These are phyloP conservation scores for Benthosema pterotum DNA, from an alignment of 2,797 vertebrate genomes.

Conservation along the genomic window DNA sequence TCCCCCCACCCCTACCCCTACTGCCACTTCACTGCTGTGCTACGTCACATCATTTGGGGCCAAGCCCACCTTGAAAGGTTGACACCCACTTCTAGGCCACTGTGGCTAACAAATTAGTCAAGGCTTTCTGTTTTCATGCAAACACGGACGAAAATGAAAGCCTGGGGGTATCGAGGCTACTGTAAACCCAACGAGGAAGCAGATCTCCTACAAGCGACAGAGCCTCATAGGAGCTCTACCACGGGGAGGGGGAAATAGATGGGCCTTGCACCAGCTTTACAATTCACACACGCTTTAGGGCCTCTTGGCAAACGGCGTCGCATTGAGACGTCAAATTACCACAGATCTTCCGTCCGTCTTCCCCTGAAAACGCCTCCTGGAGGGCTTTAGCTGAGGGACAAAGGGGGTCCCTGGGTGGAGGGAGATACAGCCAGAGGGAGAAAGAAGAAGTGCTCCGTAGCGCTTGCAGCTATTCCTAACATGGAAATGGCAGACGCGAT, in stretches of 20 bases:
- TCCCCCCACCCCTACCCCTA: too few species aligned
- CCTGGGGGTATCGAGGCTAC: too few species aligned
- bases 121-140: too few species aligned
- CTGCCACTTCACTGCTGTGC: slow-evolving; percentile 19
- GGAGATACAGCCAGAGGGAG: slow-evolving; percentile 12
- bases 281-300: slow-evolving; percentile 58
- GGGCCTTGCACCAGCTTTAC: slow-evolving; percentile 56
- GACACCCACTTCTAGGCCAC: too few species aligned
- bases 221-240: slow-evolving; percentile 46
- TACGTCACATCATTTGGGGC: too few species aligned
- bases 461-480: slow-evolving; percentile 39
- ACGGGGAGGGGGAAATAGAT: slow-evolving; percentile 52
- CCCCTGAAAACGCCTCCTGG: slow-evolving; percentile 63
- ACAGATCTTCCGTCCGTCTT: slow-evolving; percentile 51
- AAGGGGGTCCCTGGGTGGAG: slow-evolving; percentile 48
- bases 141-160: too few species aligned
- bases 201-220: slow-evolving; percentile 51
- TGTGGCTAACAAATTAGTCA: too few species aligned
- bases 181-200: slow-evolving; percentile 46
- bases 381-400: slow-evolving; percentile 50
- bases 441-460: slow-evolving; percentile 28
- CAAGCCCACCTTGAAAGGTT: too few species aligned
- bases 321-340: slow-evolving; percentile 56
- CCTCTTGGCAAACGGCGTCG: slow-evolving; percentile 51
- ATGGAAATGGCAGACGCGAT: slow-evolving; percentile 36